These are phyloP conservation scores for Phallusia fumigata DNA, from an alignment of 23 tunicate species.

Conservation along the genomic window DNA sequence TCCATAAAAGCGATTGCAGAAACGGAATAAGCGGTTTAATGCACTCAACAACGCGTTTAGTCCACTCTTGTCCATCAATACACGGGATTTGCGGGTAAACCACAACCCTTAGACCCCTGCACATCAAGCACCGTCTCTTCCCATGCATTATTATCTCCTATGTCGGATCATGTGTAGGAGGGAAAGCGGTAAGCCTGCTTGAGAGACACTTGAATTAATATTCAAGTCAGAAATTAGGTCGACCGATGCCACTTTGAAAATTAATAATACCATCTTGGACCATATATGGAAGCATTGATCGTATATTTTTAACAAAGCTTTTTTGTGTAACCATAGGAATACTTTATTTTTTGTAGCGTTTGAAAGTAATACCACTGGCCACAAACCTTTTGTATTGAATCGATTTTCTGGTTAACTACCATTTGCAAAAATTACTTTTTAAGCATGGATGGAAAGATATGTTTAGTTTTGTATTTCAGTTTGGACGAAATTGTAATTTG, in stretches of 20 bases:
- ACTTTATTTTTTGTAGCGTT: too few species aligned
- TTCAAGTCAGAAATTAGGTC: background rate
- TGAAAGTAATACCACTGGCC: too few species aligned
- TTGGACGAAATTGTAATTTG: too few species aligned
- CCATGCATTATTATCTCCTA: background rate
- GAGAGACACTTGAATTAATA: constrained; percentile 9
- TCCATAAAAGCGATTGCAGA: background rate
- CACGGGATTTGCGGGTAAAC: background rate
- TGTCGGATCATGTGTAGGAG: background rate
- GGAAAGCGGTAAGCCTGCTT: background rate
- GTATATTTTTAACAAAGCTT: too few species aligned
- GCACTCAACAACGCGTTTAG: background rate
- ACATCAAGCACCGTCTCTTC: background rate
- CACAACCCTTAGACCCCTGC: background rate
- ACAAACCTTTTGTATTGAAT: too few species aligned
- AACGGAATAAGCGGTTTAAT: background rate
- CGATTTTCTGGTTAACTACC: too few species aligned
- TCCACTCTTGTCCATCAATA: background rate
- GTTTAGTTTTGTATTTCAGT: too few species aligned
- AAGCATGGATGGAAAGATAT: too few species aligned
- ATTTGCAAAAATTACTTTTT: too few species aligned
- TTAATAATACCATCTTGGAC: background rate
- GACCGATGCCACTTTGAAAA: too few species aligned
- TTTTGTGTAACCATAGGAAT: too few species aligned
- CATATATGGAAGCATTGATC: background rate